These are phyloP conservation scores for Pipa parva DNA, from an alignment of 2,113 vertebrate genomes.

Conservation along the genomic window DNA sequence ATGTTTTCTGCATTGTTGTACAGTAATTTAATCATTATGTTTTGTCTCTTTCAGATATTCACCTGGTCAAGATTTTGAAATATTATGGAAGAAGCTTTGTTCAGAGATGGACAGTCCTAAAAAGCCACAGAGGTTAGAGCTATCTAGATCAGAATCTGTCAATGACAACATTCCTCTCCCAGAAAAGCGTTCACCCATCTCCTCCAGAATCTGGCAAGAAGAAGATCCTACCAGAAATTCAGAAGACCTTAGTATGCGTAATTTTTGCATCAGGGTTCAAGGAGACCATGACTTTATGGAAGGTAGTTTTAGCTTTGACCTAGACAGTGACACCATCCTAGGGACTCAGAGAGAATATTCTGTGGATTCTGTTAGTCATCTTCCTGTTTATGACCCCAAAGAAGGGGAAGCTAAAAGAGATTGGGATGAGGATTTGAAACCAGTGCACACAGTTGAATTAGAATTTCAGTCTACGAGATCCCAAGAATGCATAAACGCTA, in stretches of 20 bases:
- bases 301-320: constrained; percentile 28
- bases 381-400: constrained; percentile 14
- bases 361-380: constrained; percentile 9
- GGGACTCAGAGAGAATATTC: constrained; percentile 6
- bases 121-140: constrained; percentile 53
- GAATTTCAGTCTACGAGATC: background rate
- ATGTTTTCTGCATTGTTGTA: no score
- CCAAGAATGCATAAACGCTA: background rate
- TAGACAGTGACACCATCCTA: constrained; percentile 12
- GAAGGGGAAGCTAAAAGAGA: background rate
- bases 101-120: constrained; percentile 57
- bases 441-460: background rate
- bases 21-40: no score
- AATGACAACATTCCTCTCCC: background rate
- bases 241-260: constrained; percentile 54
- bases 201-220: constrained; percentile 35
- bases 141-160: constrained; percentile 45
- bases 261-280: constrained; percentile 47
- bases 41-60: constrained; percentile 54
- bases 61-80: background rate
- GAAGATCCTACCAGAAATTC: constrained; percentile 39
- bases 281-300: constrained; percentile 41
- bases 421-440: background rate
- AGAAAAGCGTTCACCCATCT: constrained; percentile 30
- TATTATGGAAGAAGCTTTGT: constrained; percentile 53